Evolutionary conservation across 2,113 vertebrate genomes (phyloP).

Genomic region (Oophaga pumilio): DNA sequence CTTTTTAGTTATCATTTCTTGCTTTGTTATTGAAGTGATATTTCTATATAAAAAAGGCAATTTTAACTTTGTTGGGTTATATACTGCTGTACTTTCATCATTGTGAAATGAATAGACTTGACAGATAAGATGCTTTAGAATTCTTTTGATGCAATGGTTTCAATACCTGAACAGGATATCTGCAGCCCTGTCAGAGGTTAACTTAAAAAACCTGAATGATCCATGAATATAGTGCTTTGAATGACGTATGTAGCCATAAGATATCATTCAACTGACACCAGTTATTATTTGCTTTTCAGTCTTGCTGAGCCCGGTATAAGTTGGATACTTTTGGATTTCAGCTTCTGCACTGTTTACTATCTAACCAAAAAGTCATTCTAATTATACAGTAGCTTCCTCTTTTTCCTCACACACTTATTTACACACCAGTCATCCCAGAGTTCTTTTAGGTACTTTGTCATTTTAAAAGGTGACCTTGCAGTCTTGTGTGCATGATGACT

Average conservation of each 20-base stretch:
- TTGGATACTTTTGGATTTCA: background rate
- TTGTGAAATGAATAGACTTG: background rate
- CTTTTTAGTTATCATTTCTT: slow-evolving; percentile 10
- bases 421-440: no score
- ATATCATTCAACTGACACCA: background rate
- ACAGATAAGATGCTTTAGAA: background rate
- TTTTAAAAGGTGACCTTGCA: background rate
- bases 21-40: background rate
- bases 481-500: background rate
- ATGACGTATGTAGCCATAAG: slow-evolving; percentile 6
- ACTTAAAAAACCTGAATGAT: slow-evolving; percentile 4
- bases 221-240: background rate
- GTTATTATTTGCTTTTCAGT: slow-evolving; percentile 26
- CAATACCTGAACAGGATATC: background rate
- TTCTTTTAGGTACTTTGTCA: background rate
- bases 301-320: background rate
- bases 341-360: background rate
- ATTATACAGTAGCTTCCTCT: background rate
- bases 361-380: background rate
- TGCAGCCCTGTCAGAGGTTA: slow-evolving; percentile 18
- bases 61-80: background rate
- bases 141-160: background rate
- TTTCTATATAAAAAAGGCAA: background rate
- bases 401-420: background rate
- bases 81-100: background rate